Evolutionary conservation across 2,113 vertebrate genomes (phyloP).

Genomic region (Sceloporus tristichus): DNA sequence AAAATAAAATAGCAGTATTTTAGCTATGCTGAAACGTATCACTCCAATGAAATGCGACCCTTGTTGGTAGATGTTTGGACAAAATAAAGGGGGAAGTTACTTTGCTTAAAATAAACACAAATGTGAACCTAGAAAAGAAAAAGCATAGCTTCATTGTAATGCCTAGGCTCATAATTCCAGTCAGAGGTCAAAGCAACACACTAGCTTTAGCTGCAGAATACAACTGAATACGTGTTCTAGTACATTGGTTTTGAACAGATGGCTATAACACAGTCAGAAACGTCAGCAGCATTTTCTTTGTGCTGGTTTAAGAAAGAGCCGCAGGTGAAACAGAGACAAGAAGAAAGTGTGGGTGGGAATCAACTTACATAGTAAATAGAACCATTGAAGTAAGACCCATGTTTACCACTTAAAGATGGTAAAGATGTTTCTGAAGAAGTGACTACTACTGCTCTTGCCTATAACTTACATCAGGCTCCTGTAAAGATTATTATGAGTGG

Average conservation of each 20-base stretch:
- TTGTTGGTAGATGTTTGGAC: neutral
- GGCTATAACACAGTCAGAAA: neutral
- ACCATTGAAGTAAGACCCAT: neutral
- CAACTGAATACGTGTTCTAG: neutral
- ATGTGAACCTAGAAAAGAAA: neutral
- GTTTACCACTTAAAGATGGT: neutral
- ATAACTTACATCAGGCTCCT: neutral
- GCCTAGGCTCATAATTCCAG: neutral
- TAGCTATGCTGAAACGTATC: neutral
- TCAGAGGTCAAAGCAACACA: neutral
- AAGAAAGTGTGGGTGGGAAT: neutral
- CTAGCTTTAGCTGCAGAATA: neutral
- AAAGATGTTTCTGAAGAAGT: neutral
- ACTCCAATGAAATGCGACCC: neutral
- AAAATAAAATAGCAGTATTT: neutral
- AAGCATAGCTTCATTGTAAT: neutral
- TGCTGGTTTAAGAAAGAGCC: neutral
- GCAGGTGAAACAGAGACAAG: neutral
- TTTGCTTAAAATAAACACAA: neutral
- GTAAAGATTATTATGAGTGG: neutral
- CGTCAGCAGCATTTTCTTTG: neutral
- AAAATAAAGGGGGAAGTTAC: neutral
- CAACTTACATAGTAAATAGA: neutral
- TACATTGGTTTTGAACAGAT: neutral
- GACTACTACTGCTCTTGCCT: neutral